A percentile compares a stretch with the other conserved stretches of the same genome.
These are phyloP conservation scores for Cossypha polioptera DNA, from an alignment of 2,797 vertebrate genomes.

Conservation along the genomic window DNA sequence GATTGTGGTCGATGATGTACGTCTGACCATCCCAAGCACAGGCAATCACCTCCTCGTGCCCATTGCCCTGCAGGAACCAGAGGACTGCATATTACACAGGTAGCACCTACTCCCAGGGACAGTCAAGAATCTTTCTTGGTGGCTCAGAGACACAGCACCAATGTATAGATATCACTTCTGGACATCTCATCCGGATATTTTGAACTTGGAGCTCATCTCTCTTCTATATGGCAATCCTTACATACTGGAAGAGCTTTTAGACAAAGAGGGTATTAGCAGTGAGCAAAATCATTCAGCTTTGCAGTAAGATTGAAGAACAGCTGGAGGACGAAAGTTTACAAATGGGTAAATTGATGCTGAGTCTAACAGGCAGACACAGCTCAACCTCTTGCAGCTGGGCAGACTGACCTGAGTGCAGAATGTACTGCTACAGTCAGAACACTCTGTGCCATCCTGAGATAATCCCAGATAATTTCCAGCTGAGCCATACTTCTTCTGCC, in stretches of 20 bases:
- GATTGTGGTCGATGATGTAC: conserved; percentile 94
- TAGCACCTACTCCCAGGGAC: neutral
- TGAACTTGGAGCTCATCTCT: neutral
- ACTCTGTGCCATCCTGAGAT: neutral
- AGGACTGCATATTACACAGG: neutral
- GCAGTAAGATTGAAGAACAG: neutral
- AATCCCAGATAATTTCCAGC: neutral
- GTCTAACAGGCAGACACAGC: neutral
- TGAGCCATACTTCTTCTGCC: neutral
- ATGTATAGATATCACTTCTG: neutral
- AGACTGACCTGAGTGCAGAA: neutral
- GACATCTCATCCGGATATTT: neutral
- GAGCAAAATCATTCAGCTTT: neutral
- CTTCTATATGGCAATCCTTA: neutral
- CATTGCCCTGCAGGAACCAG: conserved; percentile 84
- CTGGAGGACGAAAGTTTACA: accelerated
- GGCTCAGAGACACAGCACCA: neutral
- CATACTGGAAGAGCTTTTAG: neutral
- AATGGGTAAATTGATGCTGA: neutral
- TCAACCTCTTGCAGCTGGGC: neutral
- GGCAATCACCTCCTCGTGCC: conserved; percentile 93
- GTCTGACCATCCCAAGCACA: conserved; percentile 99
- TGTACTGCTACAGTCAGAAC: neutral
- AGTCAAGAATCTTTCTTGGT: neutral
- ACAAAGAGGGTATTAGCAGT: neutral